Evolutionary conservation across 2,888 invertebrate species (phyloP).

Genomic region (Ligdia adustata): DNA sequence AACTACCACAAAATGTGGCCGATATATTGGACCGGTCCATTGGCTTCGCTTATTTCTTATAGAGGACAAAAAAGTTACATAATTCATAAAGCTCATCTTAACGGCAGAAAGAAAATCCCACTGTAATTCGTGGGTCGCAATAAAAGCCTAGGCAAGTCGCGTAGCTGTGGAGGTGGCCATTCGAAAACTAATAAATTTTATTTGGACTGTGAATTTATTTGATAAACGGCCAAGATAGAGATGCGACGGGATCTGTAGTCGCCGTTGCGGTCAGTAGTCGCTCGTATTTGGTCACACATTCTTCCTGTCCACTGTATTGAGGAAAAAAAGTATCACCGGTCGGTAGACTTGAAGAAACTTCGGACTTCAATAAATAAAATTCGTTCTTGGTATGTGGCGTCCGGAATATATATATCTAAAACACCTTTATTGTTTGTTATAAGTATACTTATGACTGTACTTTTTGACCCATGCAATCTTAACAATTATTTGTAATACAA

Average conservation of each 20-base stretch:
- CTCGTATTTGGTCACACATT: conserved; percentile 24
- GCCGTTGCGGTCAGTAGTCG: conserved; percentile 58
- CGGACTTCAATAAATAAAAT: conserved; percentile 6
- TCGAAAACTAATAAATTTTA: conserved; percentile 77
- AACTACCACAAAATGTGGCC: conserved; percentile 29
- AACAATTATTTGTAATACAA: neutral
- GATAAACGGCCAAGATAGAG: conserved; percentile 75
- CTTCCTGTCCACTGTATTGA: conserved; percentile 12
- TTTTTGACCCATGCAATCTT: neutral
- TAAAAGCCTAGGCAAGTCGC: conserved; percentile 58
- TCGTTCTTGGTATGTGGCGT: conserved; percentile 1
- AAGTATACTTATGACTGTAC: too few species aligned
- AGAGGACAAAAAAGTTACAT: conserved; percentile 42
- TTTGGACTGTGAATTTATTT: conserved; percentile 75
- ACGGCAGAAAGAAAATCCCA: conserved; percentile 47
- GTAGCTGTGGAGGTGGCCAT: conserved; percentile 65
- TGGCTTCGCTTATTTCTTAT: conserved; percentile 32
- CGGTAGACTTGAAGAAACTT: conserved; percentile 7
- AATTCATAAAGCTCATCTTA: conserved; percentile 44
- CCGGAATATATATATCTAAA: conserved; percentile 1
- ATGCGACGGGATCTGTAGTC: conserved; percentile 51
- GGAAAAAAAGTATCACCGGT: conserved; percentile 5
- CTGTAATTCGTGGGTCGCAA: conserved; percentile 62
- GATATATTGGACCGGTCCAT: conserved; percentile 25
- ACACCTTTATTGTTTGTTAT: too few species aligned